A percentile compares a stretch with the other conserved stretches of the same genome.
phyloP scores from a whole-genome alignment of 2,113 vertebrate species.

The Platycercus adscitus region DNA sequence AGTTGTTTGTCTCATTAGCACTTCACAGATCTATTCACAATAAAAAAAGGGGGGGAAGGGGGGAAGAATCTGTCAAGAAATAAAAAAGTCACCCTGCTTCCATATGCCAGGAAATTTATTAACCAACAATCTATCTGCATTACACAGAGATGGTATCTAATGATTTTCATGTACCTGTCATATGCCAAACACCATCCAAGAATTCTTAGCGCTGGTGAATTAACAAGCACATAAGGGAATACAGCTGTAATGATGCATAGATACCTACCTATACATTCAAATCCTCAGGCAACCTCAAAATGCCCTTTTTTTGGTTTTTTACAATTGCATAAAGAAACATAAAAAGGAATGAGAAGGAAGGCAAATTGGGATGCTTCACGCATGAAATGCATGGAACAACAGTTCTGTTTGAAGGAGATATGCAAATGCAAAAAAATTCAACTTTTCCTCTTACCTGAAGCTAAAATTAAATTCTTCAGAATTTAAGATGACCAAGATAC shows the following conservation, averaged over 20 bases:
- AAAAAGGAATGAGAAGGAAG: not conserved
- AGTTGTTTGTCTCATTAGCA: constrained; percentile 42
- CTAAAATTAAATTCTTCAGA: not conserved
- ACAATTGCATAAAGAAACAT: not conserved
- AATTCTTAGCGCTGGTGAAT: not conserved
- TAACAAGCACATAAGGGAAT: constrained; percentile 38
- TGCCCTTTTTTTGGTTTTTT: not conserved
- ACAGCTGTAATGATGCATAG: not conserved
- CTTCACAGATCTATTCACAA: not conserved
- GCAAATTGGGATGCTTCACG: not conserved
- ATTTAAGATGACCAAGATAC: not conserved
- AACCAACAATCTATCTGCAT: constrained; percentile 20
- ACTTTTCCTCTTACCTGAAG: not conserved
- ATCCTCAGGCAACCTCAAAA: not conserved
- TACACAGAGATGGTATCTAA: not conserved
- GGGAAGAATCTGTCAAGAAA: not conserved
- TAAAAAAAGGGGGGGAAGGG: not conserved
- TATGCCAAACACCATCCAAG: not conserved
- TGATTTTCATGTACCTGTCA: constrained; percentile 33
- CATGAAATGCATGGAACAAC: not conserved
- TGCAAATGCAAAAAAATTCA: not conserved
- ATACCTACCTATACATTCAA: not conserved
- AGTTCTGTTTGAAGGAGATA: not conserved
- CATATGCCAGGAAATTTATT: constrained; percentile 23
- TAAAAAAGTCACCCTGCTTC: not conserved